Evolutionary conservation across 2,797 vertebrate species (phyloP), one percentile per base, ranked within the genome.

Genomic region (Takifugu rubripes): DNA sequence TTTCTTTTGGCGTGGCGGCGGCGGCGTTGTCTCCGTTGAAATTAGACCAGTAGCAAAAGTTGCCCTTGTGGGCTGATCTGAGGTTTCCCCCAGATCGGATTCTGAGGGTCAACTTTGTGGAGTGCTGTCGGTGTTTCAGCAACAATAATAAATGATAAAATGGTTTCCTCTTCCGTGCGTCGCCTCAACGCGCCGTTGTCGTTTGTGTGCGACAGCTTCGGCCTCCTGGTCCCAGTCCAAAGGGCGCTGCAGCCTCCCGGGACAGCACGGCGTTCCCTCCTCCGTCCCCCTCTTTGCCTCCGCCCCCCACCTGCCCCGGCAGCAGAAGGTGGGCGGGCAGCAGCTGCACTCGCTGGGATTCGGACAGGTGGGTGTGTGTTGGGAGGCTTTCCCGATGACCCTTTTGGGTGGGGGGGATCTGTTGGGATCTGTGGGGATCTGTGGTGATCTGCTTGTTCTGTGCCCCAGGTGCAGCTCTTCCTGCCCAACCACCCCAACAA

Each of bases 201-300:
- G 57, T 29, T 17, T 72, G 31, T 74, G 25, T 61, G 1, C 58
- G 21, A 50, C 61, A 89, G 92, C 74, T 77, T 87, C 87, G 92
- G 96, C 94, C 72, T 89, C 90, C 75, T 81, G 82, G 3, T 96
- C 93, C 92, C 95, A 93, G 84, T 93, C 94, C 57, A 96, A 93
- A 90, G 93, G 94, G 69, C 93, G 90, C 25, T 93, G 92, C 90
- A 90, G 70, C 74, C 86, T 83, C 24, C 0, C 90, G 58, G 92
- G 91, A 61, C 94, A 91, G 66, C 87, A 85, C 83, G 93, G 87
- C 87, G 70, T 61, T 25, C 93, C 92, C 57, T 92, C 90, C 64
- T 82, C 88, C 61, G 83, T 91, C 64, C 25, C 78, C 58, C 84
- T 82, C 88, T 92, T 93, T 61, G 91, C 89, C 75, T 78, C 90